Evolutionary conservation across 2,113 vertebrate species (phyloP).

Genomic region (Spea multiplicata): DNA sequence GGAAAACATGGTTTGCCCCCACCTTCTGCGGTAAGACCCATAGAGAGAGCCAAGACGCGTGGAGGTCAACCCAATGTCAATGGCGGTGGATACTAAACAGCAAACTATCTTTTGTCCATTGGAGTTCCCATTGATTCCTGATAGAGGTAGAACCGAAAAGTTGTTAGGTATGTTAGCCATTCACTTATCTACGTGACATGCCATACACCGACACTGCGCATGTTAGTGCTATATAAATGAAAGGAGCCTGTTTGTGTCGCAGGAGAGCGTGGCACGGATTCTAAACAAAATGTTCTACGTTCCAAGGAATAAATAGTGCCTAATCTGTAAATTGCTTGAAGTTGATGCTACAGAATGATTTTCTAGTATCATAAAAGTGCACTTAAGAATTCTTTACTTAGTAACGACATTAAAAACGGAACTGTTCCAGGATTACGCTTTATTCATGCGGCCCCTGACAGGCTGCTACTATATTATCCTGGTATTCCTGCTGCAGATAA

Average conservation of each 20-base stretch:
- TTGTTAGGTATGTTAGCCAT: no score
- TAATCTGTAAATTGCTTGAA: neutral
- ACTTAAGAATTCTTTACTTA: neutral
- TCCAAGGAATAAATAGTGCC: neutral
- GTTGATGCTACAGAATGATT: neutral
- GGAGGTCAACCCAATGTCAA: no score
- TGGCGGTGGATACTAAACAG: no score
- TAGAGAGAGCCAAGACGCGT: no score
- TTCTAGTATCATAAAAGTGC: constrained; percentile 12
- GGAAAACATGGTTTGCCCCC: no score
- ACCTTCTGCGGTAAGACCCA: no score
- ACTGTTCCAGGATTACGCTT: neutral
- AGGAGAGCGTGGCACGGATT: neutral
- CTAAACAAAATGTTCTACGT: neutral
- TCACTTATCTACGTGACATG: no score
- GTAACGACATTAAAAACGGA: constrained; percentile 3
- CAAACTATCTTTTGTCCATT: no score
- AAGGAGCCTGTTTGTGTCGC: neutral
- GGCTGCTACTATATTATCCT: neutral
- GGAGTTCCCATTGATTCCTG: no score
- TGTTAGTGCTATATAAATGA: no score
- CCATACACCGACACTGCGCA: no score
- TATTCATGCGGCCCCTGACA: constrained; percentile 3
- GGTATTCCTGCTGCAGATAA: constrained; percentile 1
- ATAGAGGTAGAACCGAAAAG: no score